Conservation (phyloP, 2,888 invertebrate species). For the Pseudococcus jackbeardsleyi region DNA sequence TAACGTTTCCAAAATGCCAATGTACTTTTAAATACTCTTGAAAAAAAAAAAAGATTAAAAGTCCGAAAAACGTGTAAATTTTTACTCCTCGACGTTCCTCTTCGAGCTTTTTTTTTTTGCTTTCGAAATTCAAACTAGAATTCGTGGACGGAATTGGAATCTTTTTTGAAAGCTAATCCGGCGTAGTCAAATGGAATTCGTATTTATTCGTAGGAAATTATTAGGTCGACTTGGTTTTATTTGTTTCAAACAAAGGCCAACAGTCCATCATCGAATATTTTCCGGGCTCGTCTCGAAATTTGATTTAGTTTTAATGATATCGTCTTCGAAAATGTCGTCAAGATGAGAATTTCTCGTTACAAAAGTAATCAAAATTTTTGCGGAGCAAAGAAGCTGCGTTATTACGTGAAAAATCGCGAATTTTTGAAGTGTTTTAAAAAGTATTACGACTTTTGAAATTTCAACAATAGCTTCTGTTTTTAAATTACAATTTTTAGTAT, state of each 20-base stretch:
- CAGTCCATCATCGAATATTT: not conserved
- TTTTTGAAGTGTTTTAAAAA: too few species aligned
- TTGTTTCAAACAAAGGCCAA: not conserved
- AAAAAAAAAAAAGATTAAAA: not conserved
- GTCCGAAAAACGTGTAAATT: not conserved
- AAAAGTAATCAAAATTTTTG: not conserved
- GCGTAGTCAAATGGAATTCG: not conserved
- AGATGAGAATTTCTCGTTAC: not conserved
- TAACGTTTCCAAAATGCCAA: not conserved
- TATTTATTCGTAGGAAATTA: not conserved
- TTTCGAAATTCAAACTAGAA: not conserved
- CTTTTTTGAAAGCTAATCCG: not conserved
- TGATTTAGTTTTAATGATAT: not conserved
- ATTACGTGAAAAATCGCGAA: too few species aligned
- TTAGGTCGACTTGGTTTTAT: not conserved
- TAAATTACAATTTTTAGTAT: too few species aligned
- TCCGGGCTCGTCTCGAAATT: not conserved
- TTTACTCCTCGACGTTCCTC: not conserved
- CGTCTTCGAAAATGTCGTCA: not conserved
- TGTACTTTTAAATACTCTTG: slow-evolving; percentile 1
- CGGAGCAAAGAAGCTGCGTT: not conserved
- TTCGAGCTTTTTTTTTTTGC: not conserved
- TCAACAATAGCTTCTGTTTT: too few species aligned
- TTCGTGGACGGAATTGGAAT: not conserved
- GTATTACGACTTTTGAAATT: too few species aligned